Conservation (phyloP, 2,797 vertebrate genomes). For the Rallus crepitans region DNA sequence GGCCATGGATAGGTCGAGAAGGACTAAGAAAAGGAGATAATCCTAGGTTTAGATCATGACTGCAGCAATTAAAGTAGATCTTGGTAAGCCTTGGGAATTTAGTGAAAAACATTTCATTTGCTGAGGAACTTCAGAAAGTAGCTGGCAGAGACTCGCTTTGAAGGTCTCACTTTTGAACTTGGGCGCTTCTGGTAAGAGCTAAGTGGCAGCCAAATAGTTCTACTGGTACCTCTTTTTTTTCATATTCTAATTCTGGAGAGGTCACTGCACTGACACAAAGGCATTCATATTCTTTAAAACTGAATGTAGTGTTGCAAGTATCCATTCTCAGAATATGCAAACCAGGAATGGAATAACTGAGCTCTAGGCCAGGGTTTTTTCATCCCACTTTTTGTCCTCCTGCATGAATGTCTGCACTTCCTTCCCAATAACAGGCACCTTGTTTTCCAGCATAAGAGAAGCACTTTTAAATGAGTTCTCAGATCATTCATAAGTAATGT, state of each 20-base stretch:
- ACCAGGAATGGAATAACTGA: not conserved
- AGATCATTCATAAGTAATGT: not conserved
- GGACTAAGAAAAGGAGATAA: not conserved
- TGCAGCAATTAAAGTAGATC: not conserved
- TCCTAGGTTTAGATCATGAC: not conserved
- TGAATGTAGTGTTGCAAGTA: not conserved
- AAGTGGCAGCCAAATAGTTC: not conserved
- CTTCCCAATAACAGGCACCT: not conserved
- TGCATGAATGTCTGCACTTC: not conserved
- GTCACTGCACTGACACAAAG: not conserved
- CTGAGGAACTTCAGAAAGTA: not conserved
- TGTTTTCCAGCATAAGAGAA: not conserved
- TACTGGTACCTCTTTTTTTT: not conserved
- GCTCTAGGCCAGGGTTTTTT: not conserved
- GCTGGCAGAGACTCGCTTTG: not conserved
- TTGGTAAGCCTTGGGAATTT: not conserved
- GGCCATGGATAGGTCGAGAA: not conserved
- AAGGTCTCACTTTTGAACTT: not conserved
- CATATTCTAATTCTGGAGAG: not conserved
- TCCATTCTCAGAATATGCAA: not conserved
- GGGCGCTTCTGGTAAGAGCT: not conserved
- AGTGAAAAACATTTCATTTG: not conserved
- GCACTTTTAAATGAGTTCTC: not conserved
- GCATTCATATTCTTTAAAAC: not conserved
- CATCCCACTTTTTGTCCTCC: not conserved